Evolutionary conservation across 2,888 invertebrate species (phyloP).

Genomic region (Seira ritae): DNA sequence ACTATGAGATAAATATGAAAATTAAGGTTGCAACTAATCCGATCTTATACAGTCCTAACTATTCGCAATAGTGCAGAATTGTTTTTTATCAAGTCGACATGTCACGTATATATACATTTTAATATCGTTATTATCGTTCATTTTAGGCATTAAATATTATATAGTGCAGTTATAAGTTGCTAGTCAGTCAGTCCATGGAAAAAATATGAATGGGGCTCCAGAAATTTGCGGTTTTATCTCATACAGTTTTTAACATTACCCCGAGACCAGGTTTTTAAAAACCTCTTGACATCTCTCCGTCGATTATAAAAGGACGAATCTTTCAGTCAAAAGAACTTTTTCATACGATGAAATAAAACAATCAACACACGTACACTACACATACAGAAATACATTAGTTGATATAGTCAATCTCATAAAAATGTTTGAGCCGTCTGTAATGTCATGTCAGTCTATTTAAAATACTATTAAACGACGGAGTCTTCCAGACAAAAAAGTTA

Average conservation of each 20-base stretch:
- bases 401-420: background rate
- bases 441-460: background rate
- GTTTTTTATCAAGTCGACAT: too few relatives aligned
- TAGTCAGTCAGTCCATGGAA: constrained; percentile 23
- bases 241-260: background rate
- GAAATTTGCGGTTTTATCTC: constrained; percentile 11
- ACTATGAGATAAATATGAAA: too few relatives aligned
- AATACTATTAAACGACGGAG: background rate
- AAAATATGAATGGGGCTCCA: background rate
- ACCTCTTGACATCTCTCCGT: background rate
- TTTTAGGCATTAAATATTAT: too few relatives aligned
- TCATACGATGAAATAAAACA: background rate
- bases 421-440: too few relatives aligned
- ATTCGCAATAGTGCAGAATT: too few relatives aligned
- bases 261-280: background rate
- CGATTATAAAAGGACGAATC: background rate
- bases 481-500: background rate
- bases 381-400: too few relatives aligned
- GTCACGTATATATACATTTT: too few relatives aligned
- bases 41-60: too few relatives aligned
- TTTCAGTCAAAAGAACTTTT: constrained; percentile 8
- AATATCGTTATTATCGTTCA: too few relatives aligned
- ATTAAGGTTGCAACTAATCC: too few relatives aligned
- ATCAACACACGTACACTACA: background rate
- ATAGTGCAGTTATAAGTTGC: constrained; percentile 28